These are phyloP conservation scores for Microchrysa polita DNA, from an alignment of 2,888 invertebrate species.

Conservation along the genomic window DNA sequence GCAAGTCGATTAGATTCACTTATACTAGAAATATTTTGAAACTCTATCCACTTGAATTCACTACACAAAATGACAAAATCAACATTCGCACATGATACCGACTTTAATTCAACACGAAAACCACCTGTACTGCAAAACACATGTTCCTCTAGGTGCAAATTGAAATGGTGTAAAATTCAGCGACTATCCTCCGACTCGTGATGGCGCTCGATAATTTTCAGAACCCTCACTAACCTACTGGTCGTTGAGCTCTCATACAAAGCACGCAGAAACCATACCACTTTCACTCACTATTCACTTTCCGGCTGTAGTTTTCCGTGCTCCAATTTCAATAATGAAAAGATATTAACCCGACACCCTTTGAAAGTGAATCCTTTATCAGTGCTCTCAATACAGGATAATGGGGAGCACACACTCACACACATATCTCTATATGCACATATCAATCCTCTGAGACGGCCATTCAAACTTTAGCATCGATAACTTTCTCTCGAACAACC, in stretches of 20 bases:
- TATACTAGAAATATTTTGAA: background rate
- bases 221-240: background rate
- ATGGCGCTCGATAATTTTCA: background rate
- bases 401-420: background rate
- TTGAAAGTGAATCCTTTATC: background rate
- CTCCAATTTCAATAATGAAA: background rate
- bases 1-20: background rate
- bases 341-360: background rate
- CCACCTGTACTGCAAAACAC: conserved; percentile 29
- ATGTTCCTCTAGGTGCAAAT: conserved; percentile 10
- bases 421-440: conserved; percentile 9
- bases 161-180: background rate
- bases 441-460: background rate
- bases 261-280: background rate
- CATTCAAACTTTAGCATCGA: background rate
- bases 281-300: background rate
- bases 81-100: background rate
- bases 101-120: conserved; percentile 5
- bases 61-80: background rate
- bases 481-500: background rate
- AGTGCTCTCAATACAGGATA: background rate
- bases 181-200: background rate
- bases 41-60: conserved; percentile 1
- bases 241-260: background rate
- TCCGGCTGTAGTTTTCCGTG: background rate